Evolutionary conservation across 2,797 vertebrate genomes (phyloP).

Genomic region (Vespertilio murinus): DNA sequence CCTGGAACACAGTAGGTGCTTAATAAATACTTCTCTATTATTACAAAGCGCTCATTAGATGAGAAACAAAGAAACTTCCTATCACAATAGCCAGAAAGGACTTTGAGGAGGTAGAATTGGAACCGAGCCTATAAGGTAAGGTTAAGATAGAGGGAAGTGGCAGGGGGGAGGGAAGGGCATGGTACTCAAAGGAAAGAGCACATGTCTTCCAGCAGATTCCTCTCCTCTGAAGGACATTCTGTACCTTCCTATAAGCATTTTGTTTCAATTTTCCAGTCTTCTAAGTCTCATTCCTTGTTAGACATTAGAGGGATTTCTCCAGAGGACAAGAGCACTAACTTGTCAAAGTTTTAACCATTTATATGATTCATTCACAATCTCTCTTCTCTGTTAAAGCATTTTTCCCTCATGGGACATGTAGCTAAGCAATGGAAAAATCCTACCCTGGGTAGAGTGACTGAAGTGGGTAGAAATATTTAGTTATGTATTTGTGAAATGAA

Average conservation of each 20-base stretch:
- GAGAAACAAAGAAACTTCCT: not conserved
- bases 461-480: not conserved
- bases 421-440: not conserved
- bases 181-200: not conserved
- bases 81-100: slow-evolving; percentile 7
- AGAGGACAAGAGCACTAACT: not conserved
- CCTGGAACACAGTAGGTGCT: not conserved
- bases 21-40: not conserved
- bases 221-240: not conserved
- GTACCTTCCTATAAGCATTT: not conserved
- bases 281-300: not conserved
- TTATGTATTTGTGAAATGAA: not conserved
- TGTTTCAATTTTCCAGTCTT: not conserved
- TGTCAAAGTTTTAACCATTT: not conserved
- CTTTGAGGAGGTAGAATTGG: not conserved
- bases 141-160: not conserved
- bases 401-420: not conserved
- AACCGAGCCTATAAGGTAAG: not conserved
- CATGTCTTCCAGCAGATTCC: not conserved
- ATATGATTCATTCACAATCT: not conserved
- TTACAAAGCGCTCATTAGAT: not conserved
- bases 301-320: not conserved
- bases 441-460: not conserved
- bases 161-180: too few relatives aligned
- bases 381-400: slow-evolving; percentile 8